Evolutionary conservation across 2,113 vertebrate species (phyloP), one percentile per base, ranked within the genome.

Genomic region (Rhabdornis inornatus): DNA sequence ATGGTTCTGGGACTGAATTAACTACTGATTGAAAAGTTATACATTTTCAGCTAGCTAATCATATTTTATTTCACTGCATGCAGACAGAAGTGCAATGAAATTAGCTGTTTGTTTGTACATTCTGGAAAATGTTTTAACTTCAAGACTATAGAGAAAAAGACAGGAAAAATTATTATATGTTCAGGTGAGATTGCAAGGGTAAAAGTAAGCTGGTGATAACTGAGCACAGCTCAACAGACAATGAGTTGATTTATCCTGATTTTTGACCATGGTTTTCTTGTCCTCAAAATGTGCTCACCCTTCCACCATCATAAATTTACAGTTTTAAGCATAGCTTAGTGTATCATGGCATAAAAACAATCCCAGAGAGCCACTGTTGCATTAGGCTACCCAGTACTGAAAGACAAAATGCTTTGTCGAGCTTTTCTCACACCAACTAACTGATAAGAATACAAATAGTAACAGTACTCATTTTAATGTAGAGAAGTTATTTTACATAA

Each of bases 71-170:
- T 96, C 91, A 96, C 61, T 91, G 65, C 71, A 8, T n/a, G 57
- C 45, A 95, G 95, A 96, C 89, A 95, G 92, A 71, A 96, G 81
- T 84, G 94, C 92, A 97, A 97, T 96, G 94, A 92, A 96, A 97
- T 97, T 95, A 96, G 94, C 74, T 84, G 71, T 93, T 97, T 97
- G 96, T 96, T 96, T 96, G 95, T 86, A 96, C 94, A 96, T 96
- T 96, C 83, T 63, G 52, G 65, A 53, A 90, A 90, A 87, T 23
- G 31, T 65, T 83, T 95, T 82, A 70, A 87, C 74, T 84, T 79
- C 74, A 50, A 59, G 69, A 60, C 80, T 76, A 59, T 21, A 84
- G 49, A 18, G 78, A 84, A 84, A 59, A 74, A 66, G 42, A 10
- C 2, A 13, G 25, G 39, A 56, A 77, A 66, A 59, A 49, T 8